Base-by-base conservation (phyloP, 2,888 invertebrate genomes). In the Campaea margaritaria region DNA sequence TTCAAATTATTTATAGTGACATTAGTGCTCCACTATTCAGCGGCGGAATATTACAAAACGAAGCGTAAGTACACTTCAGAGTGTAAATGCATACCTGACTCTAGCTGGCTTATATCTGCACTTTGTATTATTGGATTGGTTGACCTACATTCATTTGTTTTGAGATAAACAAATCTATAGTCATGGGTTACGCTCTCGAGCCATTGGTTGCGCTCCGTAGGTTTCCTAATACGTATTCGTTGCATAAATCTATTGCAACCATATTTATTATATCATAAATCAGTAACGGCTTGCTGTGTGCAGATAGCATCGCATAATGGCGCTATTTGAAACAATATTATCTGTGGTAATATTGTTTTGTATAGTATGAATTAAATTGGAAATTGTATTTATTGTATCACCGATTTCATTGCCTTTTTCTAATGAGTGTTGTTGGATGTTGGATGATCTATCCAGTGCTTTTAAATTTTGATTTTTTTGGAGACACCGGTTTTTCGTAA, bases 21-120 rank as follows among this genome's bases (percentile, higher is more conserved):
- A 65, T 75, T 83, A 78, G 86, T 89, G 84, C 75, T 90, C 50
- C 85, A 87, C 69, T 81, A 73, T 70, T 69, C 82, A 21, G 63
- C 75, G 9, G 89, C 82, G 53, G 90, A 90, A 64, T 76, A 90
- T 81, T 92, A 84, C 73, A 90, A 85, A 73, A 86, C 86, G 64
- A 90, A 89, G 81, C 92, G 92, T 92, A 78, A 91, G 92, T 92
- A 16, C 75, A n/a, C n/a, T n/a, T n/a, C 36, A 21, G 5, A 21
- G 21, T 3, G 1, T 8, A 39, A 2, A 7, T n/a, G 10, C 11
- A 2, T 11, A 36, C 4, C 4, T 10, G 36, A 36, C 10, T 36
- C 12, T 36, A 36, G 36, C 36, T 36, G 12, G 36, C 12, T 3
- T 36, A 74, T 79, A 73, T 60, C 64, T 67, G 62, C 12, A 67